phyloP scores from a whole-genome alignment of 2,113 vertebrate genomes.

The Crotalus helleri region DNA sequence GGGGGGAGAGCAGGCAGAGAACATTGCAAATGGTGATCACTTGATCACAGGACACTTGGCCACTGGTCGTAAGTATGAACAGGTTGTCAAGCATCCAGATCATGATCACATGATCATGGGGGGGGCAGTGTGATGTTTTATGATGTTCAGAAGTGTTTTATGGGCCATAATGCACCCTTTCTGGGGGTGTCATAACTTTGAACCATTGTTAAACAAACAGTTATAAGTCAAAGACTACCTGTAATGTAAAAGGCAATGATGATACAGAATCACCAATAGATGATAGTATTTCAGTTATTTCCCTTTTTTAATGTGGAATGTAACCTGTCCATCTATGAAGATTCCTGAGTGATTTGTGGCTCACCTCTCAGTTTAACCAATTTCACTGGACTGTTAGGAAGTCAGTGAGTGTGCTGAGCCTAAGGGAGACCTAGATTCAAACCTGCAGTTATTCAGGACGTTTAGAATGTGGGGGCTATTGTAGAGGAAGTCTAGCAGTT shows the following conservation, averaged over 20 bases:
- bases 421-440: neutral
- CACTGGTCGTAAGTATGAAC: neutral
- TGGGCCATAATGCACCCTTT: neutral
- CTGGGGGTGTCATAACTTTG: no score
- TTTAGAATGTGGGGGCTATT: neutral
- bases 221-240: no score
- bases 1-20: neutral
- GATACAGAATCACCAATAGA: no score
- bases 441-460: neutral
- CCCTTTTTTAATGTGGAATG: neutral
- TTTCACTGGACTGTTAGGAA: neutral
- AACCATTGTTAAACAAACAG: no score
- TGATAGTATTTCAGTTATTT: neutral
- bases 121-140: neutral
- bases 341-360: neutral
- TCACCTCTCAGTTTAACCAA: neutral
- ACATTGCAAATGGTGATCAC: neutral
- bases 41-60: neutral
- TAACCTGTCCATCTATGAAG: neutral
- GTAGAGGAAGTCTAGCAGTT: neutral
- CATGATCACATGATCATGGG: neutral
- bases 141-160: neutral
- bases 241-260: no score
- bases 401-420: neutral
- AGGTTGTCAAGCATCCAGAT: neutral